These are phyloP conservation scores for Saimiri boliviensis DNA, from an alignment of 2,113 vertebrate genomes.

Conservation along the genomic window DNA sequence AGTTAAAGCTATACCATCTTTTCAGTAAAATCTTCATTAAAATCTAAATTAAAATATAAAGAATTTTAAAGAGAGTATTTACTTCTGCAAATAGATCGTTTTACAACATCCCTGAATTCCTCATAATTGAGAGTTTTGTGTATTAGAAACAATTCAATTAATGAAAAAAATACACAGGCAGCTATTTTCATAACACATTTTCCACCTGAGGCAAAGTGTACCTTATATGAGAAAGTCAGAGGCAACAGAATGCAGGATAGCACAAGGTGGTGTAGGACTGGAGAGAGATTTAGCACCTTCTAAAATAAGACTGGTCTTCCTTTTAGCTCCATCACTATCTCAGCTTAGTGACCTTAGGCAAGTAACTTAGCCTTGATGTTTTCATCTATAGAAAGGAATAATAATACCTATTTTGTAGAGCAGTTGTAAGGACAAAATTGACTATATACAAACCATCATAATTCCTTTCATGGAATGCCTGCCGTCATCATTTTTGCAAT, in stretches of 20 bases:
- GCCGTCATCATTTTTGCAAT: background rate
- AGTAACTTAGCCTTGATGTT: background rate
- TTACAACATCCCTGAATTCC: slow-evolving; percentile 14
- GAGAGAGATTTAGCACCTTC: background rate
- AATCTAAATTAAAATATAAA: slow-evolving; percentile 50
- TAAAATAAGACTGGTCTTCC: background rate
- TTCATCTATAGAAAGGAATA: background rate
- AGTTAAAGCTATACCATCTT: background rate
- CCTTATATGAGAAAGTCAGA: background rate
- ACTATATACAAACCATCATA: background rate
- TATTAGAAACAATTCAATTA: slow-evolving; percentile 58
- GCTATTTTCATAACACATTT: slow-evolving; percentile 32
- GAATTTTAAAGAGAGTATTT: background rate
- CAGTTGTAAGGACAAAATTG: background rate
- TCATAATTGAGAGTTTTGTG: slow-evolving; percentile 2
- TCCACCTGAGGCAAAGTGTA: slow-evolving; percentile 44
- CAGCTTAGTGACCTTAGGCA: background rate
- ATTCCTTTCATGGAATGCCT: background rate
- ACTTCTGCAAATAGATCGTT: slow-evolving; percentile 44
- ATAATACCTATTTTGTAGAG: background rate
- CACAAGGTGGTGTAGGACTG: background rate
- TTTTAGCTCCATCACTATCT: background rate
- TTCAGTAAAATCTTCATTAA: slow-evolving; percentile 34
- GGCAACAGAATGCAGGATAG: background rate
- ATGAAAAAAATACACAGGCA: slow-evolving; percentile 8